phyloP scores from a whole-genome alignment of 2,888 invertebrate species.

The Eurytoma adleriae region DNA sequence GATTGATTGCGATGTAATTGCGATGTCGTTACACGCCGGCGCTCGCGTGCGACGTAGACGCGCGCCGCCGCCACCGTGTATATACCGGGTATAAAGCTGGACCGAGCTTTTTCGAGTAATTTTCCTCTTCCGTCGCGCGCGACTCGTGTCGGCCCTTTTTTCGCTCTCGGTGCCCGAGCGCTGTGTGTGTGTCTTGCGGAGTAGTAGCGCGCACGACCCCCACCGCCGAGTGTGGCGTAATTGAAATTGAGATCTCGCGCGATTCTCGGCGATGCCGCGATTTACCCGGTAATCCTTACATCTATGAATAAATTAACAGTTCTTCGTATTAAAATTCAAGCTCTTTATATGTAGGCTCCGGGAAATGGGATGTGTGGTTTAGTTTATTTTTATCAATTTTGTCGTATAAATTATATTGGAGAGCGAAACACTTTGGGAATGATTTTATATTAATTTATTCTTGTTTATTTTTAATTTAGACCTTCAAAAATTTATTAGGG shows the following conservation, averaged over 20 bases:
- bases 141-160: too few species aligned
- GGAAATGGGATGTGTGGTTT: too few species aligned
- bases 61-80: not conserved
- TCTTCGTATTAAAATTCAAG: not conserved
- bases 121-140: conserved; percentile 27
- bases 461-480: too few species aligned
- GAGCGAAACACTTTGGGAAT: too few species aligned
- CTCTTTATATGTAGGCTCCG: too few species aligned
- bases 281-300: too few species aligned
- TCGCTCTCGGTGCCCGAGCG: too few species aligned
- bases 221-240: conserved; percentile 11
- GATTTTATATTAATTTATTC: too few species aligned
- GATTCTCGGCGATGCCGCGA: too few species aligned
- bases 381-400: too few species aligned
- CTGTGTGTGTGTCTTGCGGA: not conserved
- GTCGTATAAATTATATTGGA: too few species aligned
- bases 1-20: conserved; percentile 66
- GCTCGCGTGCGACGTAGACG: not conserved
- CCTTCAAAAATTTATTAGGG: too few species aligned
- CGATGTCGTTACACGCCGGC: conserved; percentile 61
- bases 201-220: conserved; percentile 1
- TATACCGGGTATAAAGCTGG: not conserved
- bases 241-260: conserved; percentile 17
- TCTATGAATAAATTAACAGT: not conserved
- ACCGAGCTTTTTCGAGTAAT: conserved; percentile 37